Percentiles rank a stretch among this genome's conserved stretches.
Evolutionary conservation across 2,797 vertebrate genomes (phyloP).

Genomic region (Ispidina picta): DNA sequence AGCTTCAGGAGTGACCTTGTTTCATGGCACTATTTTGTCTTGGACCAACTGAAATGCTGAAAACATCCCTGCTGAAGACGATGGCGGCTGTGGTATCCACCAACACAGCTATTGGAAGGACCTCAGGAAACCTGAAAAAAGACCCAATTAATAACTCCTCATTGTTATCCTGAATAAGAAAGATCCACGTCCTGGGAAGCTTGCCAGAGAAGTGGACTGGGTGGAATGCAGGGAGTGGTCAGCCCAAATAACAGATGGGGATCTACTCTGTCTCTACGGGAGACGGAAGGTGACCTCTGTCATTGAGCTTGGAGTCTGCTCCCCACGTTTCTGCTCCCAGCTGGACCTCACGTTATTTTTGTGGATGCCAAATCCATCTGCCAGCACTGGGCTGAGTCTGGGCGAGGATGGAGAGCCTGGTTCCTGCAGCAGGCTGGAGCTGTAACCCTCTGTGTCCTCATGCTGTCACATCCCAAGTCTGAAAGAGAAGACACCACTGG

Average conservation of each 20-base stretch:
- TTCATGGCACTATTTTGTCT: neutral
- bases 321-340: slow-evolving; percentile 40
- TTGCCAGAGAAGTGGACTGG: slow-evolving; percentile 57
- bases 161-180: slow-evolving; percentile 69
- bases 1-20: neutral
- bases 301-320: slow-evolving; percentile 52
- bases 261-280: slow-evolving; percentile 68
- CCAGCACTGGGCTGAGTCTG: neutral
- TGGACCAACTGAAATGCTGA: neutral
- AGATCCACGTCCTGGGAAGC: slow-evolving; percentile 60
- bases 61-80: neutral
- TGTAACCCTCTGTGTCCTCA: neutral
- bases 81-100: neutral
- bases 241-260: slow-evolving; percentile 73
- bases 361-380: neutral
- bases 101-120: slow-evolving; percentile 16
- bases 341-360: neutral
- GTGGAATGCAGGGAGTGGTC: slow-evolving; percentile 72
- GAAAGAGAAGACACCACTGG: neutral
- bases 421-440: neutral
- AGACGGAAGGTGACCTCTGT: slow-evolving; percentile 72
- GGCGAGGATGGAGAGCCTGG: neutral
- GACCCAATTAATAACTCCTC: slow-evolving; percentile 56
- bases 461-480: neutral
- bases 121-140: slow-evolving; percentile 65